Evolutionary conservation across 2,888 invertebrate genomes (phyloP).

Genomic region (Listrodromus nycthemerus): DNA sequence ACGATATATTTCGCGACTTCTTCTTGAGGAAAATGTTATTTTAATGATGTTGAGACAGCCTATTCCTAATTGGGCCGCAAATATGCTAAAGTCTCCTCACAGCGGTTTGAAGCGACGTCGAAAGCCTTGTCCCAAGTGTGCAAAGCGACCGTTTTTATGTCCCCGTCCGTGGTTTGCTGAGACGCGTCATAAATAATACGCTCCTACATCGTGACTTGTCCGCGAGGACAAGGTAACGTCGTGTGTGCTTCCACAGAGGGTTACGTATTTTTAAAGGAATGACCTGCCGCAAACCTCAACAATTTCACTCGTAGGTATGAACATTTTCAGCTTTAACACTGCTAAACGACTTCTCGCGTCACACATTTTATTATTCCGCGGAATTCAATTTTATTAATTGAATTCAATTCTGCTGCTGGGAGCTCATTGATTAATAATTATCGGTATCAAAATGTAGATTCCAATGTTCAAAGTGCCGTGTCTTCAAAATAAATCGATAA

Average conservation of each 20-base stretch:
- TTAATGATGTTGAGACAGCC: slow-evolving; percentile 27
- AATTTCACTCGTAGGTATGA: not conserved
- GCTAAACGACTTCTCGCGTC: not conserved
- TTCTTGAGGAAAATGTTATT: slow-evolving; percentile 43
- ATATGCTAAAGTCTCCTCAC: not conserved
- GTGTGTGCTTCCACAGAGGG: not conserved
- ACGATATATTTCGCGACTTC: slow-evolving; percentile 24
- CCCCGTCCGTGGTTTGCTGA: not conserved
- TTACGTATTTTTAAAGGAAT: not conserved
- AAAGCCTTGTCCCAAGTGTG: not conserved
- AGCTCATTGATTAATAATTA: not conserved
- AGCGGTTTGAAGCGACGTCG: not conserved
- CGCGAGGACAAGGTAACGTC: not conserved
- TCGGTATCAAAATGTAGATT: not conserved
- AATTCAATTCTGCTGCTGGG: not conserved
- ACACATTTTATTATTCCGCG: not conserved
- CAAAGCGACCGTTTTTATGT: not conserved
- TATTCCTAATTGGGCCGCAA: slow-evolving; percentile 50
- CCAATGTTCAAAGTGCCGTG: not conserved
- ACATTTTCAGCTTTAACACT: not conserved
- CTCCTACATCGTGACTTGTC: not conserved
- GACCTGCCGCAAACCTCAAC: not conserved
- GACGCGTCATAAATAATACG: slow-evolving; percentile 11
- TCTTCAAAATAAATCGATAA: not conserved
- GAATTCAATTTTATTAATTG: not conserved